Evolutionary conservation across 1,140 invertebrate species (phyloP).

Genomic region (Saccostrea cuccullata): DNA sequence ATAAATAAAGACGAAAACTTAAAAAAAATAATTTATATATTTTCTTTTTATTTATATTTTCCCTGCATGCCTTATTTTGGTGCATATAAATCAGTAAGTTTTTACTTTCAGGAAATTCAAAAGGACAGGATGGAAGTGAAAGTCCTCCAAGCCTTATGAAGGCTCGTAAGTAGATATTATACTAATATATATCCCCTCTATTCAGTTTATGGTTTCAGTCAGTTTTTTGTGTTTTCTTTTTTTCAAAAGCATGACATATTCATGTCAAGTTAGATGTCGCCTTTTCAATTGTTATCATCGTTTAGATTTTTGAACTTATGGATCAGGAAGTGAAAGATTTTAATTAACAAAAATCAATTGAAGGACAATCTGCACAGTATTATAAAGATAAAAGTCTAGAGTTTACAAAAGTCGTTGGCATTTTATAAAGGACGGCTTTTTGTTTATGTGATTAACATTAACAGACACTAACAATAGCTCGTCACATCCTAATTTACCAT

Average conservation of each 20-base stretch:
- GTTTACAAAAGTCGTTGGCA: neutral
- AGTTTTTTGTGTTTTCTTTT: no score
- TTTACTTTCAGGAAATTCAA: conserved; percentile 22
- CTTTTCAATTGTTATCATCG: no score
- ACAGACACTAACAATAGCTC: neutral
- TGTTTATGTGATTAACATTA: neutral
- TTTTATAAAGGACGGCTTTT: neutral
- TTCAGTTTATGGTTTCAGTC: neutral
- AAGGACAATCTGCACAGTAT: no score
- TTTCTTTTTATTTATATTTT: neutral
- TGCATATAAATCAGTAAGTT: neutral
- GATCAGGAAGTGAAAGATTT: no score
- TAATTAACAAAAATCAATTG: no score
- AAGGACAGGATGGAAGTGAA: neutral
- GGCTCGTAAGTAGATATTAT: neutral
- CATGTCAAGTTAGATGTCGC: no score
- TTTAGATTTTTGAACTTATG: no score
- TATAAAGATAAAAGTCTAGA: neutral
- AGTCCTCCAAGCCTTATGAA: conserved; percentile 1
- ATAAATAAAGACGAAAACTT: neutral
- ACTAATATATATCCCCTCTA: neutral
- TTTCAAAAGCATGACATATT: no score
- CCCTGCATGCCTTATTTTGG: neutral
- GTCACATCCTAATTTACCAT: conserved; percentile 1
- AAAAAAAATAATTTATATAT: neutral